Evolutionary conservation across 2,113 vertebrate genomes (phyloP).

Genomic region (Edolisoma coerulescens): DNA sequence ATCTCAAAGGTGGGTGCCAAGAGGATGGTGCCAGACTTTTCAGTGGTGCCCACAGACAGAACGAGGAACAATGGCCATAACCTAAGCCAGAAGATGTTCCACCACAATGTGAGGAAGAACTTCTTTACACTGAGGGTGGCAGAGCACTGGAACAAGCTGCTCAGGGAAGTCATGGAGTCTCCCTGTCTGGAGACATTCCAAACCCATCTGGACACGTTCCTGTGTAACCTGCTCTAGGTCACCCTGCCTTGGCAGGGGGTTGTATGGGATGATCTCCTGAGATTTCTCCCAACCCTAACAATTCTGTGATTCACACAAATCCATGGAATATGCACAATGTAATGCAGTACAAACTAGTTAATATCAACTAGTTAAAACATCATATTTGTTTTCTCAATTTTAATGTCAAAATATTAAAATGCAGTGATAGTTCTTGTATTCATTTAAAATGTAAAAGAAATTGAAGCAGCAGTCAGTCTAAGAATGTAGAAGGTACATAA

Average conservation of each 20-base stretch:
- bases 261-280: neutral
- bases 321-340: neutral
- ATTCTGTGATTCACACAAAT: neutral
- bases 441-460: neutral
- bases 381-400: neutral
- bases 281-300: neutral
- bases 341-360: neutral
- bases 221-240: neutral
- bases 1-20: neutral
- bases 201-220: accelerated
- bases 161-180: accelerated
- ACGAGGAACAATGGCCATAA: neutral
- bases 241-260: neutral
- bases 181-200: neutral
- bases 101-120: neutral
- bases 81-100: neutral
- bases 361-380: too few species aligned
- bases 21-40: neutral
- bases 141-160: neutral
- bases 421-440: neutral
- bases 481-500: neutral
- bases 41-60: neutral
- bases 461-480: neutral
- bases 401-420: neutral
- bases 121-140: neutral